These are phyloP conservation scores for Sciurus vulgaris DNA, from an alignment of 2,797 vertebrate species.

Conservation along the genomic window DNA sequence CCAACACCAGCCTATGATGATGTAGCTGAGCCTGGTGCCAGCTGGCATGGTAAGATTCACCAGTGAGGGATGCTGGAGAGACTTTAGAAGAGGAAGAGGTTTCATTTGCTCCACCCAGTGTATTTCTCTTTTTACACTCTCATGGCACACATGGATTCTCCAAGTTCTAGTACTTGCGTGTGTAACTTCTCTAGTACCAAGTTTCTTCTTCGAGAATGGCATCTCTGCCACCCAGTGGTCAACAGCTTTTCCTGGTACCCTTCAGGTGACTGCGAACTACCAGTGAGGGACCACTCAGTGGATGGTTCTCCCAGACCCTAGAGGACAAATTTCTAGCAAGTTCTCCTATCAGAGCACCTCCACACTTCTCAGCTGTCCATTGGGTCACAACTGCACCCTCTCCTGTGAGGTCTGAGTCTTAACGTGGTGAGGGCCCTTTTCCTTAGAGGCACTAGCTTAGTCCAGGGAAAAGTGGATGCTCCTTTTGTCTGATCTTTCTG, in stretches of 20 bases:
- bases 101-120: fast-evolving
- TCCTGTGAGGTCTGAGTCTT: not conserved
- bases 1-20: fast-evolving
- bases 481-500: not conserved
- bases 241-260: not conserved
- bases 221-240: not conserved
- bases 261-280: not conserved
- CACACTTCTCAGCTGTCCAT: not conserved
- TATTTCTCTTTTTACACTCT: not conserved
- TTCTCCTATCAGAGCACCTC: not conserved
- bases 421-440: not conserved
- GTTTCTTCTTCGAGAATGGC: not conserved
- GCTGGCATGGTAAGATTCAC: too few relatives aligned
- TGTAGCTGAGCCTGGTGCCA: not conserved
- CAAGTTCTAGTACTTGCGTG: too few relatives aligned
- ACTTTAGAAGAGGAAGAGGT: not conserved
- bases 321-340: not conserved
- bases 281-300: not conserved
- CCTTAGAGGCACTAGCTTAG: not conserved
- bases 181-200: not conserved
- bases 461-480: not conserved
- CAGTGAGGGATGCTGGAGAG: too few relatives aligned
- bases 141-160: not conserved
- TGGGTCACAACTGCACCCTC: not conserved
- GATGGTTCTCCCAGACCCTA: not conserved